Base-by-base conservation (phyloP, 2,888 invertebrate species). In the Selenia dentaria region DNA sequence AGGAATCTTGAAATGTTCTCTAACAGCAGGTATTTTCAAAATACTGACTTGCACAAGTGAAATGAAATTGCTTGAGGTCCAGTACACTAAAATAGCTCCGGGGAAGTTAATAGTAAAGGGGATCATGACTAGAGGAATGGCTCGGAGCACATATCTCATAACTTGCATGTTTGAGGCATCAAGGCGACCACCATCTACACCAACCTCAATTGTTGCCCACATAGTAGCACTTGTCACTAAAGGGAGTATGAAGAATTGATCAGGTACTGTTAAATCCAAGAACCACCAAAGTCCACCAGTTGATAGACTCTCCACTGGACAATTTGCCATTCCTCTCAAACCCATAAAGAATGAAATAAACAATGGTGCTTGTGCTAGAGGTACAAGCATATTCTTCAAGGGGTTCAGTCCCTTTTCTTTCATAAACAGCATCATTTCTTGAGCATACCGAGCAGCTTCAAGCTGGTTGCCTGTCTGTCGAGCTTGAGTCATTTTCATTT, bases 271-370 rank as follows among this genome's bases (percentile, higher is more conserved):
- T 29, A 99, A 92, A 91, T 99, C 98, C 2, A 93, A 89, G 76
- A 99, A 98, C 99, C 99, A 99, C 64, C 92, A 94, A 0, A 97
- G 59, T 0, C 99, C 99, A 18, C 99, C 99, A 0, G 93, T 91
- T 54, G 93, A 92, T 92, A 99, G 92, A 72, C 98, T 98, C 27
- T 97, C 97, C 22, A 99, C 96, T 1, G 98, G 99, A 18, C 95
- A 92, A 68, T 95, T 95, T 0, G 97, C 94, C 98, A 99, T 98
- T 54, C 93, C 90, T 61, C 97, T 92, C 32, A 99, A 82, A 0
- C 95, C 97, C 85, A 96, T 92, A 74, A 98, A 99, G 75, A 98
- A 96, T 0, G 98, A 98, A 53, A 99, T 83, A 76, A 99, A 99
- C 9, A 99, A 85, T 0, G 98, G 98, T 39, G 96, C 96, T 84